These are phyloP conservation scores for Phalanger gymnotis DNA, from an alignment of 2,797 vertebrate genomes.

Conservation along the genomic window DNA sequence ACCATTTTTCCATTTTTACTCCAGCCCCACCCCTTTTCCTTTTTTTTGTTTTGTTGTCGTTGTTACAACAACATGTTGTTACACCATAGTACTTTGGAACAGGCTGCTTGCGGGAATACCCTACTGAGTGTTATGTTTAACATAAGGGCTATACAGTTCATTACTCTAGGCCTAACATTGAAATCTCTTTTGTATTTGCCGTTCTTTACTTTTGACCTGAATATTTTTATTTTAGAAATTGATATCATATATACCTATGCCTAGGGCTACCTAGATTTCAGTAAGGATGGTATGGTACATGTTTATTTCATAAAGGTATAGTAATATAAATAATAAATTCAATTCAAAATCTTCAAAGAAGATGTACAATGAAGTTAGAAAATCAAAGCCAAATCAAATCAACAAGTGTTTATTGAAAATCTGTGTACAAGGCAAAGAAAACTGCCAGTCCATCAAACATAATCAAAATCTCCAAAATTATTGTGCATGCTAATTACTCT, in stretches of 20 bases:
- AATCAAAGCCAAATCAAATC: neutral
- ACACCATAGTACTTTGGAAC: neutral
- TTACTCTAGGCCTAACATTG: neutral
- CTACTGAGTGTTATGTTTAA: slow-evolving; percentile 1
- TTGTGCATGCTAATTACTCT: neutral
- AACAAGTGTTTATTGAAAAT: neutral
- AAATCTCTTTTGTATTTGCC: slow-evolving; percentile 29
- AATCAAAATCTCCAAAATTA: neutral
- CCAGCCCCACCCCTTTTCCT: neutral
- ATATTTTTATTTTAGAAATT: slow-evolving; percentile 23
- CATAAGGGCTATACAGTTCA: neutral
- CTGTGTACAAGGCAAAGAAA: neutral
- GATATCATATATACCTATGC: neutral
- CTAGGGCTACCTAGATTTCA: neutral
- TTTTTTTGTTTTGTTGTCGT: no score
- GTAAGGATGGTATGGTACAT: neutral
- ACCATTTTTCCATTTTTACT: neutral
- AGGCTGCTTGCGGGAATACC: neutral
- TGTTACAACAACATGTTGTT: neutral
- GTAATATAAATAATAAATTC: slow-evolving; percentile 18
- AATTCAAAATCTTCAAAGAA: slow-evolving; percentile 44
- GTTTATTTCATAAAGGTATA: neutral
- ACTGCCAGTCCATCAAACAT: neutral
- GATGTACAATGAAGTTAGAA: neutral
- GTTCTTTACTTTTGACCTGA: slow-evolving; percentile 17